A percentile compares a stretch with the other conserved stretches of the same genome.
Conservation (phyloP, 2,888 invertebrate genomes). For the Scaptomyza flava region DNA sequence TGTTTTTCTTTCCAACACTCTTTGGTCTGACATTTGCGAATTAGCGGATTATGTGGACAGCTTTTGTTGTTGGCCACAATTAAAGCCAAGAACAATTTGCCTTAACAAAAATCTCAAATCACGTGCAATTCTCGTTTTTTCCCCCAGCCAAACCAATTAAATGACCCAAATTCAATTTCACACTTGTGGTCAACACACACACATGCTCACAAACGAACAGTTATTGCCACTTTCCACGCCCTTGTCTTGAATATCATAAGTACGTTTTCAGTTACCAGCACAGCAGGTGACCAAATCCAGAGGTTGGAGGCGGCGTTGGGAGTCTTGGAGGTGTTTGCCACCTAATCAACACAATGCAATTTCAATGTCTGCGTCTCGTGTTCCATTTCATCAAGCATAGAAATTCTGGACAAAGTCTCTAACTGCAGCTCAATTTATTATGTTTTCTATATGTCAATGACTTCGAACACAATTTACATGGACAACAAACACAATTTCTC, state of each 20-base stretch:
- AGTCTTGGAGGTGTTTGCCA: slow-evolving; percentile 51
- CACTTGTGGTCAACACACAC: slow-evolving; percentile 22
- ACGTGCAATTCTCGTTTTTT: slow-evolving; percentile 36
- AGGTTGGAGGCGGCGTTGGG: slow-evolving; percentile 13
- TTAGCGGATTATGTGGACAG: slow-evolving; percentile 1
- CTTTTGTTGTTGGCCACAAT: slow-evolving; percentile 1
- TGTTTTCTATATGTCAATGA: not conserved
- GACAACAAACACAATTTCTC: slow-evolving; percentile 24
- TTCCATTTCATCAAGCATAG: slow-evolving; percentile 50
- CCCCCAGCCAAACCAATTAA: slow-evolving; percentile 37
- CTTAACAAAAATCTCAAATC: slow-evolving; percentile 11
- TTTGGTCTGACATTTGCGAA: slow-evolving; percentile 15
- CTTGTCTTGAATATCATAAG: slow-evolving; percentile 59
- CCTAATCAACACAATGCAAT: slow-evolving; percentile 77
- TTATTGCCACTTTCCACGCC: slow-evolving; percentile 11
- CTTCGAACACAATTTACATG: slow-evolving; percentile 18
- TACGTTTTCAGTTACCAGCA: slow-evolving; percentile 77
- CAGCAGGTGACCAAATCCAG: slow-evolving; percentile 64
- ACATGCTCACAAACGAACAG: not conserved
- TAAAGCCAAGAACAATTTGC: slow-evolving; percentile 10
- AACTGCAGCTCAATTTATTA: slow-evolving; percentile 17
- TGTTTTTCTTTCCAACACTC: slow-evolving; percentile 18
- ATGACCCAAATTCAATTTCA: slow-evolving; percentile 77
- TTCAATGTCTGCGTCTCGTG: slow-evolving; percentile 75
- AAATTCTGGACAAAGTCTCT: slow-evolving; percentile 22